Base-by-base conservation (phyloP, 2,888 invertebrate genomes). In the Drosophila infuscata region DNA sequence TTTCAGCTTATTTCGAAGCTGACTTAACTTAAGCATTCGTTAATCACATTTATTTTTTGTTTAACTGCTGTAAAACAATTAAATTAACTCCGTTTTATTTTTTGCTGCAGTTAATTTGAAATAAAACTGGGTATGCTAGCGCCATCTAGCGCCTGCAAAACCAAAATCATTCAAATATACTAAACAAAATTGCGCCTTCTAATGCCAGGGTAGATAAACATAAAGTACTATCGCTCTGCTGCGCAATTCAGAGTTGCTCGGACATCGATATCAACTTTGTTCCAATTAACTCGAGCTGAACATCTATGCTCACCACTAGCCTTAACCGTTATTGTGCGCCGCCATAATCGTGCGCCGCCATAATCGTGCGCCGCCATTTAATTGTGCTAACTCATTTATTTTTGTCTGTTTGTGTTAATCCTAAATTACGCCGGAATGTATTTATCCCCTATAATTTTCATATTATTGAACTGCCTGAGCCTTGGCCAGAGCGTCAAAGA, bases 381-480 rank as follows among this genome's bases (percentile, higher is more conserved):
- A 52, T 62, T 70, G 48, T 65, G 79, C 62, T 43, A 52, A 70
- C 49, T 79, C 62, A 63, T 77, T 60, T 57, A 1, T 35, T 59
- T 35, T 9, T 3, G 11, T 0, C 20, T 20, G 8, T 38, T 57
- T 32, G 36, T 49, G 12, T 38, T 57, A 20, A 6, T 12, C 20
- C 20, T 8, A 8, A 25, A 30, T 29, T 29, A 25, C 46, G 8
- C 2, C 30, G 12, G n/a, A 15, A 89, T 87, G 89, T 32, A 71
- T 17, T 54, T 73, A 41, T 61, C 64, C 3, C n/a, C 88, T 4
- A 57, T 84, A 7, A 76, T 89, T n/a, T 54, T 56, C 1, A 76
- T 89, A 32, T 12, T 89, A 17, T 52, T 87, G 12, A 84, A 72
- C 32, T 74, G 79, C 11, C 9, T 83, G 15, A 59, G 46, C 7